These are phyloP conservation scores for Bruchidius siliquastri DNA, from an alignment of 2,888 invertebrate genomes.

Conservation along the genomic window DNA sequence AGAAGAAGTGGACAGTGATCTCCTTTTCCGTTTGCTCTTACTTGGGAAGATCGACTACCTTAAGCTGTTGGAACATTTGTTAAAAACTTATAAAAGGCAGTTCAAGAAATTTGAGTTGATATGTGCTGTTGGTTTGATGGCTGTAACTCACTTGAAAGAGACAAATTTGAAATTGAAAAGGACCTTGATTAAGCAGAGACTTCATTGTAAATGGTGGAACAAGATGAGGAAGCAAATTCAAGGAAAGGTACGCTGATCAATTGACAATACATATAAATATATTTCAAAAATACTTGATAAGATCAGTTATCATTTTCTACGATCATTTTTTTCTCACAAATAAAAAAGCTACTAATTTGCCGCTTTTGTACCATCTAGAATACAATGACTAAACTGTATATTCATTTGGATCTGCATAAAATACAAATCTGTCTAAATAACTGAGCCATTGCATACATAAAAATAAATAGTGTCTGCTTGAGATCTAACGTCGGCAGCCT, in stretches of 20 bases:
- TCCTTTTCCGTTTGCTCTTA: slow-evolving; percentile 14
- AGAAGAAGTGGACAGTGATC: slow-evolving; percentile 22
- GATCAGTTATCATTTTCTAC: no score
- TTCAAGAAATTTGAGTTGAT: slow-evolving; percentile 31
- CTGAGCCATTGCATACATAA: no score
- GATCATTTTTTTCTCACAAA: no score
- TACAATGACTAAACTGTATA: no score
- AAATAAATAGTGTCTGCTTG: no score
- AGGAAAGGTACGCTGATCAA: neutral
- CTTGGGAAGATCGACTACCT: slow-evolving; percentile 6
- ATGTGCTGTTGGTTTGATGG: slow-evolving; percentile 27
- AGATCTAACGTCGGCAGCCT: no score
- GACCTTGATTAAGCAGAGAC: slow-evolving; percentile 1
- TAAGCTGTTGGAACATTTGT: slow-evolving; percentile 22
- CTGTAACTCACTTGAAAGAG: slow-evolving; percentile 22
- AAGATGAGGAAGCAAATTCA: slow-evolving; percentile 7
- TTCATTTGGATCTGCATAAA: no score
- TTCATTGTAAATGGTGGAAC: slow-evolving; percentile 38
- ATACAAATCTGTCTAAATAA: no score
- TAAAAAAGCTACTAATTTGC: no score
- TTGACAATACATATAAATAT: no score
- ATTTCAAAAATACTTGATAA: slow-evolving; percentile 11
- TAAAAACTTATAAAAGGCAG: slow-evolving; percentile 30
- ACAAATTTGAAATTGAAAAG: slow-evolving; percentile 2
- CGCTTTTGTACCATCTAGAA: no score